These are phyloP conservation scores for Dione vanillae DNA, from an alignment of 2,888 invertebrate genomes.

Conservation along the genomic window DNA sequence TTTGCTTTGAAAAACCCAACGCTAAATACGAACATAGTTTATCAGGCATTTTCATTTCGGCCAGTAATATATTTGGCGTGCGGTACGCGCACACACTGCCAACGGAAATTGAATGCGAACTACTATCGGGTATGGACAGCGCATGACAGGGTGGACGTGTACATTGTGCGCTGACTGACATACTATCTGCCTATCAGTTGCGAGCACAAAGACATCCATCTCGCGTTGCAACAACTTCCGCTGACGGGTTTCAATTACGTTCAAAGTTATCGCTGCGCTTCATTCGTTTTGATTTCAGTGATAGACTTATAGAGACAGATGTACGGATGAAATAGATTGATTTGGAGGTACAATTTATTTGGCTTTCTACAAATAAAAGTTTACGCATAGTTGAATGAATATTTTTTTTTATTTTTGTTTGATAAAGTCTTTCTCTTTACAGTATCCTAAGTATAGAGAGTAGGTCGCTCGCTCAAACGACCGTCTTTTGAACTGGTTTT, in stretches of 20 bases:
- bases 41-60: conserved; percentile 51
- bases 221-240: conserved; percentile 48
- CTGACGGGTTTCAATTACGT: conserved; percentile 54
- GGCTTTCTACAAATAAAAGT: neutral
- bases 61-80: conserved; percentile 59
- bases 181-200: conserved; percentile 52
- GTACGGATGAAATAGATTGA: conserved; percentile 9
- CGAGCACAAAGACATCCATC: conserved; percentile 68
- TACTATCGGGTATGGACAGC: conserved; percentile 58
- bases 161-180: conserved; percentile 48
- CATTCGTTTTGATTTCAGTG: conserved; percentile 40
- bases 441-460: too few relatives aligned
- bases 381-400: neutral
- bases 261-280: conserved; percentile 41
- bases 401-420: neutral
- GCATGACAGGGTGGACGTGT: conserved; percentile 50
- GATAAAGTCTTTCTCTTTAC: neutral
- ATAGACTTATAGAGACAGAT: conserved; percentile 27
- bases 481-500: too few relatives aligned
- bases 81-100: conserved; percentile 55
- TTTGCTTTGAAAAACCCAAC: conserved; percentile 27
- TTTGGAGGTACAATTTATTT: conserved; percentile 8
- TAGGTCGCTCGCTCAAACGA: too few relatives aligned
- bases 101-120: conserved; percentile 75
- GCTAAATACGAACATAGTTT: conserved; percentile 32